A percentile compares a stretch with the other conserved stretches of the same genome.
Conservation (phyloP, 2,797 vertebrate species). For the Paguma larvata region DNA sequence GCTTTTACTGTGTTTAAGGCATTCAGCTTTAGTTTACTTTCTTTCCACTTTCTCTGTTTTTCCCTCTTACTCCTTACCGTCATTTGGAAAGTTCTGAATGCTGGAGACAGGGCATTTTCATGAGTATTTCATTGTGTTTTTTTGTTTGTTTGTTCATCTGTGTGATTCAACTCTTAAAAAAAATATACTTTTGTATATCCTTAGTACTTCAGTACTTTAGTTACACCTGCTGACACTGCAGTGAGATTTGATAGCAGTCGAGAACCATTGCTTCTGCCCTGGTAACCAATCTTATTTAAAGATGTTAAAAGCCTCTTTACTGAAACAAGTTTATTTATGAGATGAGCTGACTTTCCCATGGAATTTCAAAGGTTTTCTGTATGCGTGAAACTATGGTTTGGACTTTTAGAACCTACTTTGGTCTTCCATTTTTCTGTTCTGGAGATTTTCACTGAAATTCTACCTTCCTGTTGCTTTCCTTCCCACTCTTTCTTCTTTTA, state of each 20-base stretch:
- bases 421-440: not conserved
- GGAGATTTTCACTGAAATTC: not conserved
- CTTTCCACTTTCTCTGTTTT: not conserved
- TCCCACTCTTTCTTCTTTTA: not conserved
- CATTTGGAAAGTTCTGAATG: constrained; percentile 32
- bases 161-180: not conserved
- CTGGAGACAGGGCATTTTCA: not conserved
- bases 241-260: not conserved
- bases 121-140: not conserved
- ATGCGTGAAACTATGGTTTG: constrained; percentile 23
- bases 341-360: not conserved
- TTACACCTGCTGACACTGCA: not conserved
- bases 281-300: not conserved
- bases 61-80: not conserved
- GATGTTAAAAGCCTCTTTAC: not conserved
- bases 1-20: not conserved
- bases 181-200: not conserved
- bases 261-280: not conserved
- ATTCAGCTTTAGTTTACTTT: constrained; percentile 11
- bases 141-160: not conserved
- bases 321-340: not conserved
- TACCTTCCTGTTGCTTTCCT: not conserved
- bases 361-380: not conserved
- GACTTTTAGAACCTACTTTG: not conserved
- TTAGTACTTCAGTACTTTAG: not conserved